phyloP scores from a whole-genome alignment of 2,113 vertebrate genomes.

The Trogon melanurus region DNA sequence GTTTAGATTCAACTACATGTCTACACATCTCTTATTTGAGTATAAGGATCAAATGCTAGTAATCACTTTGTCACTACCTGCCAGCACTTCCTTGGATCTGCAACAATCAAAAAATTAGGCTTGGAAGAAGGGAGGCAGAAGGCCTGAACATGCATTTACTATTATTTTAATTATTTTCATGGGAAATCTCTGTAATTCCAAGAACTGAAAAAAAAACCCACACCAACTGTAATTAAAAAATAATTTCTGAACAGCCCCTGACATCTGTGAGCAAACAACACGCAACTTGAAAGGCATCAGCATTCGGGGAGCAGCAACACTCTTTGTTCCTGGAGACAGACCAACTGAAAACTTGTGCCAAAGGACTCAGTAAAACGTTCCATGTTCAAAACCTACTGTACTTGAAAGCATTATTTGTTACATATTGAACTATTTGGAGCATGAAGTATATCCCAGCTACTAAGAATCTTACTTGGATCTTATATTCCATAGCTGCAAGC shows the following conservation, averaged over 20 bases:
- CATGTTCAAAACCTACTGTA: background rate
- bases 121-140: background rate
- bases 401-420: background rate
- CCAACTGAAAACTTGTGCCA: background rate
- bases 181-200: background rate
- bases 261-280: constrained; percentile 17
- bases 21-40: background rate
- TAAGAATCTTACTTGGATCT: constrained; percentile 88
- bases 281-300: background rate
- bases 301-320: background rate
- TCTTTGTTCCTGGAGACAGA: background rate
- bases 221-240: background rate
- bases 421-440: background rate
- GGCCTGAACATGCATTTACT: background rate
- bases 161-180: background rate
- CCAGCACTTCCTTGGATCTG: background rate
- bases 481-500: constrained; percentile 95
- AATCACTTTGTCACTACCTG: background rate
- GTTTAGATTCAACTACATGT: background rate
- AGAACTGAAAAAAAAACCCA: background rate
- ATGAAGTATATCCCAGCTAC: background rate
- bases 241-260: background rate
- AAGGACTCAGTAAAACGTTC: background rate
- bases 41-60: background rate
- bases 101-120: background rate